Evolutionary conservation across 2,797 vertebrate species (phyloP).

Genomic region (Thripadectes ignobilis): DNA sequence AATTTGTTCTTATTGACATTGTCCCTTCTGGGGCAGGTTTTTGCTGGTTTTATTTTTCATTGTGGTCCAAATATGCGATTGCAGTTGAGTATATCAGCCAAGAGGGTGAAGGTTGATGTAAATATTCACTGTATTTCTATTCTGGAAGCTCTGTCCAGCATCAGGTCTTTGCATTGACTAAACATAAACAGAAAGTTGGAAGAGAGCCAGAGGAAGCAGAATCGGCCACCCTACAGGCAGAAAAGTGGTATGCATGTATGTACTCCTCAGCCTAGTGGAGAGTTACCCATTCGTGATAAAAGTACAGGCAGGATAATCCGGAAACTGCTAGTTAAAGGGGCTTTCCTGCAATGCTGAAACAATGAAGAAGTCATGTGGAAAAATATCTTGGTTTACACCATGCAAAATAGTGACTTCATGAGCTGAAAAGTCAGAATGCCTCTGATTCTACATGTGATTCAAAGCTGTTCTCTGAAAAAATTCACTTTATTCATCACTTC

Average conservation of each 20-base stretch:
- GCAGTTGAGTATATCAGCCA: not conserved
- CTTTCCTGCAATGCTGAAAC: not conserved
- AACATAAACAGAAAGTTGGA: not conserved
- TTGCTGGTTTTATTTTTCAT: not conserved
- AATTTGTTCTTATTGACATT: not conserved
- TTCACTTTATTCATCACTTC: not conserved
- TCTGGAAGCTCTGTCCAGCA: not conserved
- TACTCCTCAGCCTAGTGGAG: not conserved
- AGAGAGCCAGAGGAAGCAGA: not conserved
- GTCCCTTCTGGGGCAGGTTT: not conserved
- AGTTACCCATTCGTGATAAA: not conserved
- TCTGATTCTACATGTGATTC: not conserved
- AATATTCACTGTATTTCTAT: not conserved
- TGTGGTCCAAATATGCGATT: not conserved
- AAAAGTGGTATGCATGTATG: not conserved
- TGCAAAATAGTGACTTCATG: not conserved
- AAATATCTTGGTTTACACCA: not conserved
- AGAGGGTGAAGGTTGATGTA: not conserved
- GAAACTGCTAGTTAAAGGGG: not conserved
- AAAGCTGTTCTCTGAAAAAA: not conserved
- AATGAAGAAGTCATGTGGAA: not conserved
- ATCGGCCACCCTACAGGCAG: not conserved
- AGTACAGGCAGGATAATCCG: not conserved
- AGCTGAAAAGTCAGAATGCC: not conserved
- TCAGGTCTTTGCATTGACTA: not conserved